Percentiles rank a stretch among this genome's conserved stretches.
phyloP scores from a whole-genome alignment of 2,888 invertebrate species.

The Petrolisthes manimaculis region DNA sequence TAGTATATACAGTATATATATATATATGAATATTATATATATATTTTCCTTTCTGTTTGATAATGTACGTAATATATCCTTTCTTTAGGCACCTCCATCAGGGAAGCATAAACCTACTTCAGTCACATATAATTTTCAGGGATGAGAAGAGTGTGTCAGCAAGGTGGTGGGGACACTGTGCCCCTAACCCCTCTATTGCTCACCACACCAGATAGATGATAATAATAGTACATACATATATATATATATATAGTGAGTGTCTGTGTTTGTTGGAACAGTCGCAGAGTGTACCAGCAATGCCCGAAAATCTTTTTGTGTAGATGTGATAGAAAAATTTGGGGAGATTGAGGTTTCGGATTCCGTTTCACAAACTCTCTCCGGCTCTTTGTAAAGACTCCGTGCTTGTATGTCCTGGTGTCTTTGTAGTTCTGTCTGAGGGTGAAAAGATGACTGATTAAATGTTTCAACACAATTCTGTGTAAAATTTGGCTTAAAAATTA shows the following conservation, averaged over 20 bases:
- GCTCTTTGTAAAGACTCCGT: too few relatives aligned
- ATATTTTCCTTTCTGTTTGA: not conserved
- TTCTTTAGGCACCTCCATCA: not conserved
- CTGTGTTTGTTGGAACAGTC: not conserved
- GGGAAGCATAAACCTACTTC: not conserved
- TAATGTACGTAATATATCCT: not conserved
- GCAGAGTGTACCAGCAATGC: too few relatives aligned
- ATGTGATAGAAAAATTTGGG: too few relatives aligned
- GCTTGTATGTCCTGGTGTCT: too few relatives aligned
- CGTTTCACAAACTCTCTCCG: too few relatives aligned
- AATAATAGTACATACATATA: too few relatives aligned
- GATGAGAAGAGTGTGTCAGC: not conserved
- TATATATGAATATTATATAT: not conserved
- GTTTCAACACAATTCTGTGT: too few relatives aligned
- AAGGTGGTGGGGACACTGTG: not conserved
- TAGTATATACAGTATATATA: not conserved
- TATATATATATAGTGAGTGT: constrained; percentile 18
- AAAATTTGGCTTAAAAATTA: too few relatives aligned
- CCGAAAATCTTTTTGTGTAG: too few relatives aligned
- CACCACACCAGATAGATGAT: not conserved
- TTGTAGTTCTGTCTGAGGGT: too few relatives aligned
- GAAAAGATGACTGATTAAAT: too few relatives aligned
- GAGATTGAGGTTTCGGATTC: too few relatives aligned
- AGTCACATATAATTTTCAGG: not conserved
- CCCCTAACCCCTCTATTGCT: not conserved